Evolutionary conservation across 1,140 invertebrate species (phyloP), one percentile per base, ranked within the genome.

Genomic region (Ostrea denselamellosa): DNA sequence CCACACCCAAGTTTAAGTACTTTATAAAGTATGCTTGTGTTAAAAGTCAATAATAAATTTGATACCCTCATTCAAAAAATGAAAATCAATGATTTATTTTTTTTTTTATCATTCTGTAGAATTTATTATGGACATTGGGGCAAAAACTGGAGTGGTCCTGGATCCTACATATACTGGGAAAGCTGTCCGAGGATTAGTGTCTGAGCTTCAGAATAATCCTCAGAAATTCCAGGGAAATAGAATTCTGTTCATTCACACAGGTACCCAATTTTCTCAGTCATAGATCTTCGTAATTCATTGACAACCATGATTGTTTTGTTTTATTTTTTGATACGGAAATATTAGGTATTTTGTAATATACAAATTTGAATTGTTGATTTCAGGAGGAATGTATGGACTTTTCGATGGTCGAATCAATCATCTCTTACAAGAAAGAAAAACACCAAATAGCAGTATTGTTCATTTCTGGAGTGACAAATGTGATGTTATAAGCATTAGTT

Each of bases 101-200:
- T 12, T 7, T 14, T 56, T 77, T 52, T 9, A 56, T 83, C 52
- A 12, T 83, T 52, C 90, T 90, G 17, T 87, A 92, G 92, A 94
- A 65, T 94, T 94, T 85, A 91, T 93, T 25, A 68, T 85, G 8
- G 54, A 92, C 22, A 87, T 93, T 7, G 87, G 90, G 7, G 83
- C 34, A 8, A 56, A 51, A 5, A 93, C 93, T 8, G 93, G 92
- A 5, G 91, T 94, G 54, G 81, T 93, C 54, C 62, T 94, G 22
- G 93, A 94, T 86, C 93, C 93, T 22, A 90, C 91, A 2, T 94
- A 94, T 84, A 92, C 93, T 53, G 93, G 93, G 10, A 94, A 94
- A 89, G 91, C 91, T 77, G 92, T 90, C 9, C 87, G 84, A 82
- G 92, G 93, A 17, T 54, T 94, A 83, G 54, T 91, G 7, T 56